Percentiles rank a stretch among this genome's conserved stretches.
These are phyloP conservation scores for Saguinus imperator DNA, from an alignment of 2,113 vertebrate genomes.

Conservation along the genomic window DNA sequence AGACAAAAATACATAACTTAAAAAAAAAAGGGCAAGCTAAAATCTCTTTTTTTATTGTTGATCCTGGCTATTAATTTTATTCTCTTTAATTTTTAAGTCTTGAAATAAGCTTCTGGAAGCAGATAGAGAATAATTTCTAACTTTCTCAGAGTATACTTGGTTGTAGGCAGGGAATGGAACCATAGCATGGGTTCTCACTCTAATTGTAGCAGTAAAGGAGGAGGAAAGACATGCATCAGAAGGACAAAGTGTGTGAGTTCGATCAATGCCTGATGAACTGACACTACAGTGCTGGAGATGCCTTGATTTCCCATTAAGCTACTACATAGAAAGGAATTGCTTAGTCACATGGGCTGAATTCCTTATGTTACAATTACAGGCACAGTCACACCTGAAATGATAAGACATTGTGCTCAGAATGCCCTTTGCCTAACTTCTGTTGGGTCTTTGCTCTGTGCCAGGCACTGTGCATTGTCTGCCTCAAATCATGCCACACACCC, in stretches of 20 bases:
- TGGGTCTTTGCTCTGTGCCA: not conserved
- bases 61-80: not conserved
- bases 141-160: not conserved
- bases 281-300: fast-evolving
- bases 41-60: not conserved
- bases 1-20: not conserved
- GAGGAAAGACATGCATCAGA: fast-evolving
- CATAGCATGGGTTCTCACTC: not conserved
- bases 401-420: not conserved
- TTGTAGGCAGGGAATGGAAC: not conserved
- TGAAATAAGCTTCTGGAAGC: not conserved
- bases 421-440: not conserved
- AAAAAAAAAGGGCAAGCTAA: not conserved
- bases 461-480: no score
- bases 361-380: not conserved
- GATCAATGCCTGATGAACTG: not conserved
- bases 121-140: not conserved
- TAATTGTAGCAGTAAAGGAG: not conserved
- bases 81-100: not conserved
- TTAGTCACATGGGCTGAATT: not conserved
- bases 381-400: not conserved
- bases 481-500: not conserved
- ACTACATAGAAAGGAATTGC: not conserved
- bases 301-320: not conserved
- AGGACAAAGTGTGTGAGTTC: fast-evolving